These are phyloP conservation scores for Myodes glareolus DNA, from an alignment of 2,113 vertebrate species.

Conservation along the genomic window DNA sequence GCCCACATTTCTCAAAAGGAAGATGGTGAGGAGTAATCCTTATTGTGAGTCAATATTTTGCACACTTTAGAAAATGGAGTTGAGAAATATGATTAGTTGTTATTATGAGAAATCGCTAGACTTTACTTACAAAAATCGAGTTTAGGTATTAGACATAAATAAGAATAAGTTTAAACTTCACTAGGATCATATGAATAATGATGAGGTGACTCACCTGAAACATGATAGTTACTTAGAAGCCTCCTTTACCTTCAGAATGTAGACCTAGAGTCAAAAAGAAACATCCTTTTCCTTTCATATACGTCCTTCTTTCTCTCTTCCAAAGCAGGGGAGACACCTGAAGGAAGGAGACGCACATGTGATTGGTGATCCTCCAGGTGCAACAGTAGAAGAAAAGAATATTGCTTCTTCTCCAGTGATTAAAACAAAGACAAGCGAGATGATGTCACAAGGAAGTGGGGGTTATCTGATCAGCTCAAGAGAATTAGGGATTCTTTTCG, in stretches of 20 bases:
- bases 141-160: not conserved
- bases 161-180: not conserved
- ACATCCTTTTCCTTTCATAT: not conserved
- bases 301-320: not conserved
- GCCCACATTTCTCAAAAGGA: not conserved
- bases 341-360: not conserved
- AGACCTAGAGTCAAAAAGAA: not conserved
- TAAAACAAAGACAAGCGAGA: not conserved
- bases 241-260: not conserved
- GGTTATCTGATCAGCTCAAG: not conserved
- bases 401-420: not conserved
- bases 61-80: not conserved
- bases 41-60: not conserved
- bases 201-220: not conserved
- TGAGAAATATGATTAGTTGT: not conserved
- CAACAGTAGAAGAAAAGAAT: not conserved
- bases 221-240: not conserved
- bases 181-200: not conserved
- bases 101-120: not conserved
- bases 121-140: not conserved
- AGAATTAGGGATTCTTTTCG: not conserved
- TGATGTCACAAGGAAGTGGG: not conserved
- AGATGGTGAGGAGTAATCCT: not conserved
- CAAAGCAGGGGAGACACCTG: not conserved
- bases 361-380: not conserved